Evolutionary conservation across 1,140 invertebrate genomes (phyloP).

Genomic region (Zelostemma sp.): DNA sequence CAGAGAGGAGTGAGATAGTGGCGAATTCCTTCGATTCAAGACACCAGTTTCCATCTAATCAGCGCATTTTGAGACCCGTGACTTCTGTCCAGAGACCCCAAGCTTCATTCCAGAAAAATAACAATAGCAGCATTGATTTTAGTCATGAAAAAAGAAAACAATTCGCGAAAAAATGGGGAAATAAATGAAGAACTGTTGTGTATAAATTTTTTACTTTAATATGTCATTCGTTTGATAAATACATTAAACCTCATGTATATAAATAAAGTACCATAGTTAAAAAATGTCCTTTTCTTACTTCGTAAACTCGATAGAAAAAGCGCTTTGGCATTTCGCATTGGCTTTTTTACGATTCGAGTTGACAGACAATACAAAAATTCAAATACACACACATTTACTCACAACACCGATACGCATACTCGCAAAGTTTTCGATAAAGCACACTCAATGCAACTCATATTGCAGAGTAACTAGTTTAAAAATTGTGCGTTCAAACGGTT

Average conservation of each 20-base stretch:
- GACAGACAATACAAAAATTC: no score
- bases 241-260: not conserved
- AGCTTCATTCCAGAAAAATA: not conserved
- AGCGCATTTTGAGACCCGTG: no score
- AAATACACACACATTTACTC: not conserved
- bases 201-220: constrained; percentile 8
- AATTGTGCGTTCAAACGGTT: not conserved
- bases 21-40: not conserved
- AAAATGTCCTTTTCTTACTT: not conserved
- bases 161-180: constrained; percentile 5
- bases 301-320: no score
- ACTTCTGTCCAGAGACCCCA: no score
- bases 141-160: constrained; percentile 1
- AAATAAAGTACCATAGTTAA: not conserved
- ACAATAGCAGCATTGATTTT: not conserved
- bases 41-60: not conserved
- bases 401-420: not conserved
- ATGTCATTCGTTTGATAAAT: not conserved
- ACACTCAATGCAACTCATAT: not conserved
- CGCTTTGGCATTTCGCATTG: no score
- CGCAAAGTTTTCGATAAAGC: not conserved
- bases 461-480: not conserved
- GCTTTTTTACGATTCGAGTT: no score
- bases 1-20: not conserved
- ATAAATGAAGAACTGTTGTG: not conserved